phyloP scores from a whole-genome alignment of 92 coral and sea anemone genomes.

The Blastomussa wellsi region DNA sequence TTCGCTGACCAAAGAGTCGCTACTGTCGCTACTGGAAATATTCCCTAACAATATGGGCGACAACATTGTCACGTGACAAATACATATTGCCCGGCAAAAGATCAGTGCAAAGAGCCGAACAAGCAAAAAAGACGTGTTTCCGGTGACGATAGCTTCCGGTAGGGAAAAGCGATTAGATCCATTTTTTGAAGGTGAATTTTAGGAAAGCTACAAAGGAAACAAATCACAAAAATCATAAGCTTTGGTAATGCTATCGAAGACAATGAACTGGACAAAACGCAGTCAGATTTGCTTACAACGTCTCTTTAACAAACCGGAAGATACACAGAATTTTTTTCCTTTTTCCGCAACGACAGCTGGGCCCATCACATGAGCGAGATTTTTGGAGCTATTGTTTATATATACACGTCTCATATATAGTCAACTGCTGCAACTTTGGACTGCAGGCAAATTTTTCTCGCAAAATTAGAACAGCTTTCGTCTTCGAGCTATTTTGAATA shows the following conservation, averaged over 20 bases:
- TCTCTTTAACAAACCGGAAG: not conserved
- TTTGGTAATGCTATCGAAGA: not conserved
- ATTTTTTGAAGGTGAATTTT: not conserved
- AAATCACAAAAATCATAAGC: not conserved
- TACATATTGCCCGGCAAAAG: constrained; percentile 79
- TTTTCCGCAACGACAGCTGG: not conserved
- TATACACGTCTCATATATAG: not conserved
- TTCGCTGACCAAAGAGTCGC: constrained; percentile 33
- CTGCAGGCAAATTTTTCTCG: not conserved
- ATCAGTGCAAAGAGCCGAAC: not conserved
- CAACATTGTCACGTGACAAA: constrained; percentile 83
- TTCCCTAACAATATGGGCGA: constrained; percentile 89
- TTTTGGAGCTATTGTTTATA: not conserved
- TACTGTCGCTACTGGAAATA: constrained; percentile 68
- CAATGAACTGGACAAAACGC: not conserved
- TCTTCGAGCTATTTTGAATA: not conserved
- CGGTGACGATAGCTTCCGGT: constrained; percentile 52
- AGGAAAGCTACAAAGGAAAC: not conserved
- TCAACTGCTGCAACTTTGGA: not conserved
- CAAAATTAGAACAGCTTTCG: not conserved
- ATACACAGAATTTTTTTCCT: not conserved
- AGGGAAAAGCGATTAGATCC: not conserved
- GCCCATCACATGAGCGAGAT: not conserved
- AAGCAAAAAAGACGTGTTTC: constrained; percentile 67
- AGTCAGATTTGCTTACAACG: not conserved